Evolutionary conservation across 2,888 invertebrate genomes (phyloP).

Genomic region (Neocrepidodera transversa): DNA sequence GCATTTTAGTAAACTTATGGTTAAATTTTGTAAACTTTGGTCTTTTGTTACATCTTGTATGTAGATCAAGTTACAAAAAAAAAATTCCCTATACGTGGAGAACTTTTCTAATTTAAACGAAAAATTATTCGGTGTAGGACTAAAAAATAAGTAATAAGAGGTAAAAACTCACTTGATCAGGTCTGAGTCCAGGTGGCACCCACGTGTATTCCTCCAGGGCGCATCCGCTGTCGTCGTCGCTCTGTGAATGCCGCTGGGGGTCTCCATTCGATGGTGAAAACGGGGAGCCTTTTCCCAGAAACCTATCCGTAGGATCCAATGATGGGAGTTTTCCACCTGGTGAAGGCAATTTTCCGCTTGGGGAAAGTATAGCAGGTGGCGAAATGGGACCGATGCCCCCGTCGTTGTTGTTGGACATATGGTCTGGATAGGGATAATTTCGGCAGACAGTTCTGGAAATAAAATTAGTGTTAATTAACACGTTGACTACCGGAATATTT

Average conservation of each 20-base stretch:
- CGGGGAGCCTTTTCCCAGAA: constrained; percentile 67
- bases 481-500: too few species aligned
- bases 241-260: constrained; percentile 87
- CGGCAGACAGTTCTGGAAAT: constrained; percentile 79
- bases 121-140: too few species aligned
- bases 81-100: too few species aligned
- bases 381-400: constrained; percentile 58
- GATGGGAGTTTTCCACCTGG: constrained; percentile 59
- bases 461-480: not conserved
- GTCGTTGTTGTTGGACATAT: constrained; percentile 56
- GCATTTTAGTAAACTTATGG: too few species aligned
- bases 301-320: constrained; percentile 62
- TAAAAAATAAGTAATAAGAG: not conserved
- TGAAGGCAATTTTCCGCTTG: constrained; percentile 53
- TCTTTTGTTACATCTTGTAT: too few species aligned
- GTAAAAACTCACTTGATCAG: constrained; percentile 84
- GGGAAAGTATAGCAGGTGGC: constrained; percentile 57
- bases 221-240: constrained; percentile 97
- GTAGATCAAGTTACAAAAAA: too few species aligned
- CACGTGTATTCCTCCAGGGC: constrained; percentile 98
- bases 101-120: too few species aligned
- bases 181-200: constrained; percentile 95
- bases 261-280: constrained; percentile 63
- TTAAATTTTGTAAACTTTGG: too few species aligned
- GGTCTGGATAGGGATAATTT: constrained; percentile 77